These are phyloP conservation scores for Lucilia sericata DNA, from an alignment of 1,140 invertebrate genomes.

Conservation along the genomic window DNA sequence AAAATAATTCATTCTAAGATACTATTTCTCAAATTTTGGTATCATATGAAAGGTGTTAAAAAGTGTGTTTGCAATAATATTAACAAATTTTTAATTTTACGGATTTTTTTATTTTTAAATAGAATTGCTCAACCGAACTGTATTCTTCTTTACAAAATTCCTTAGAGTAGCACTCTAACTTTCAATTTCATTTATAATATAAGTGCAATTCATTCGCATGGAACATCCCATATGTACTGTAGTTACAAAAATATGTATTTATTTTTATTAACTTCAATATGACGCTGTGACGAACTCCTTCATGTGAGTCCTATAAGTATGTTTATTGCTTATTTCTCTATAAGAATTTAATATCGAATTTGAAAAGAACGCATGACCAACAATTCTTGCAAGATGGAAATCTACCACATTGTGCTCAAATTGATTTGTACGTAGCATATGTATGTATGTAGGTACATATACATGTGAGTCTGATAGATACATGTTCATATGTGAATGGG, in stretches of 20 bases:
- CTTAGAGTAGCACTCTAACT: too few species aligned
- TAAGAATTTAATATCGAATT: slow-evolving; percentile 10
- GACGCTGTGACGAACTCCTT: neutral
- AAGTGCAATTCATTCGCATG: neutral
- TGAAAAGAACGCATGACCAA: neutral
- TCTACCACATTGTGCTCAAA: neutral
- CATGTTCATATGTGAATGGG: slow-evolving; percentile 1
- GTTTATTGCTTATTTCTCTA: slow-evolving; percentile 10
- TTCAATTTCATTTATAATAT: too few species aligned
- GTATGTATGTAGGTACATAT: too few species aligned
- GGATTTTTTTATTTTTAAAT: too few species aligned
- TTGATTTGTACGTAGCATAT: neutral
- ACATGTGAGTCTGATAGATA: neutral
- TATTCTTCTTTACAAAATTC: too few species aligned
- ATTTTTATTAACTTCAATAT: neutral
- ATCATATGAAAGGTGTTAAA: too few species aligned
- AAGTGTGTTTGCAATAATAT: too few species aligned
- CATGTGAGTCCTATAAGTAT: neutral
- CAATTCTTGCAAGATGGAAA: too few species aligned
- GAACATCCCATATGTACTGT: neutral
- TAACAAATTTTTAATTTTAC: too few species aligned
- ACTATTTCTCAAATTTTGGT: too few species aligned
- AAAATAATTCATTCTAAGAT: too few species aligned
- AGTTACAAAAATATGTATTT: neutral
- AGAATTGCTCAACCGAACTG: too few species aligned